Percentiles rank a stretch among this genome's conserved stretches.
These are phyloP conservation scores for Clarias gariepinus DNA, from an alignment of 2,113 vertebrate species.

Conservation along the genomic window DNA sequence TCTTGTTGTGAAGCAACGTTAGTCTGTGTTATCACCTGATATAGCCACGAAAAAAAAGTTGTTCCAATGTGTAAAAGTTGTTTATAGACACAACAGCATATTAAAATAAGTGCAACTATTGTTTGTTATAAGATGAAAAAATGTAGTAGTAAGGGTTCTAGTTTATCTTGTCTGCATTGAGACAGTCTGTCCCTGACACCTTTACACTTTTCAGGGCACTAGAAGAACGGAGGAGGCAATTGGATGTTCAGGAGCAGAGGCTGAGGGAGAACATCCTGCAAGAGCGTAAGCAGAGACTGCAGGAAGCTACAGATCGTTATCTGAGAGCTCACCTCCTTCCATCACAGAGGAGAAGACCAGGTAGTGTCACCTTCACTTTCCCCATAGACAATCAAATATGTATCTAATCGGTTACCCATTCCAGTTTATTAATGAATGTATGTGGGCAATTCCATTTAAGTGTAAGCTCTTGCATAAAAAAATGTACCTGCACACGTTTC, in stretches of 20 bases:
- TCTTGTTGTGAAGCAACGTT: too few relatives aligned
- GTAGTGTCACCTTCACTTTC: conserved; percentile 58
- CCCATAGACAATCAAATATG: not conserved
- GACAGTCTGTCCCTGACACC: conserved; percentile 30
- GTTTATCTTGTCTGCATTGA: not conserved
- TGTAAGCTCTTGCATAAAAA: not conserved
- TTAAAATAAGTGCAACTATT: not conserved
- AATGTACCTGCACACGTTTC: not conserved
- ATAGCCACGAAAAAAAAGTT: too few relatives aligned
- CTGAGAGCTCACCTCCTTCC: conserved; percentile 78
- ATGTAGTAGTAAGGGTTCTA: not conserved
- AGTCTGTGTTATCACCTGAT: too few relatives aligned
- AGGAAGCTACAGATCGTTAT: conserved; percentile 88
- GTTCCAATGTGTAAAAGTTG: not conserved
- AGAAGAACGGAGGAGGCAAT: conserved; percentile 79
- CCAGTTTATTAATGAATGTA: not conserved
- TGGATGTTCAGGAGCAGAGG: conserved; percentile 79
- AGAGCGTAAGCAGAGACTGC: conserved; percentile 80
- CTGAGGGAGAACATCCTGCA: conserved; percentile 81
- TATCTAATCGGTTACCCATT: not conserved
- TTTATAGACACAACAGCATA: not conserved
- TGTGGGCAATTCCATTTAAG: not conserved
- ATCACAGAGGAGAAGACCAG: conserved; percentile 73
- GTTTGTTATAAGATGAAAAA: not conserved
- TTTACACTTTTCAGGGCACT: conserved; percentile 76